Evolutionary conservation across 2,113 vertebrate genomes (phyloP).

Genomic region (Variabilichromis moorii): DNA sequence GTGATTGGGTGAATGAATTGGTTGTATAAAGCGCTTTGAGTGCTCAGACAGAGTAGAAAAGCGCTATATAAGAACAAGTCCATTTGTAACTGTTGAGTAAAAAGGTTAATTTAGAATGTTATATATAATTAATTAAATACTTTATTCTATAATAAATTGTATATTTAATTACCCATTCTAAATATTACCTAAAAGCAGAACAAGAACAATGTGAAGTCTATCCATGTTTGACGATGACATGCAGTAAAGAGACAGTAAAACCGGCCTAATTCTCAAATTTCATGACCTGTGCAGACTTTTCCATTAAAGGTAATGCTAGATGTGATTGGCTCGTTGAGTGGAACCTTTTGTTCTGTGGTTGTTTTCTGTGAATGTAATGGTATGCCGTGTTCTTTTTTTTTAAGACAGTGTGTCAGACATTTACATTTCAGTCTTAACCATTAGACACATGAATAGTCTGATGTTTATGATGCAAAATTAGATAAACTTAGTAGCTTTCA

Average conservation of each 20-base stretch:
- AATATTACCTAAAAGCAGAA: background rate
- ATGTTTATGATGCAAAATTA: background rate
- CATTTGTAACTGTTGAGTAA: background rate
- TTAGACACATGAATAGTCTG: background rate
- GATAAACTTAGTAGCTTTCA: background rate
- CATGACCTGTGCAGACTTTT: background rate
- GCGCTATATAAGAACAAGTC: too few relatives aligned
- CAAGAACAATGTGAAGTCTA: background rate
- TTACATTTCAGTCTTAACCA: background rate
- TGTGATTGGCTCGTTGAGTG: background rate
- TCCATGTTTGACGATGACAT: background rate
- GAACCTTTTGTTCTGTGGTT: background rate
- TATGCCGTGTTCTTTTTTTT: background rate
- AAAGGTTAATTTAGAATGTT: fast-evolving
- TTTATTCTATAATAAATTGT: background rate
- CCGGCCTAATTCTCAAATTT: background rate
- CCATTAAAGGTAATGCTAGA: background rate
- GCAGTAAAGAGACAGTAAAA: background rate
- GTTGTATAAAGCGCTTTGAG: too few relatives aligned
- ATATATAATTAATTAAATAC: background rate
- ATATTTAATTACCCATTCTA: background rate
- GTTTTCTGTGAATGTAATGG: background rate
- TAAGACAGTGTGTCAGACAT: background rate
- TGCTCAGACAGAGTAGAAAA: too few relatives aligned
- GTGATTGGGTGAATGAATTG: too few relatives aligned